These are phyloP conservation scores for Aphaenogaster ashmeadi DNA, from an alignment of 1,140 invertebrate genomes.

Conservation along the genomic window DNA sequence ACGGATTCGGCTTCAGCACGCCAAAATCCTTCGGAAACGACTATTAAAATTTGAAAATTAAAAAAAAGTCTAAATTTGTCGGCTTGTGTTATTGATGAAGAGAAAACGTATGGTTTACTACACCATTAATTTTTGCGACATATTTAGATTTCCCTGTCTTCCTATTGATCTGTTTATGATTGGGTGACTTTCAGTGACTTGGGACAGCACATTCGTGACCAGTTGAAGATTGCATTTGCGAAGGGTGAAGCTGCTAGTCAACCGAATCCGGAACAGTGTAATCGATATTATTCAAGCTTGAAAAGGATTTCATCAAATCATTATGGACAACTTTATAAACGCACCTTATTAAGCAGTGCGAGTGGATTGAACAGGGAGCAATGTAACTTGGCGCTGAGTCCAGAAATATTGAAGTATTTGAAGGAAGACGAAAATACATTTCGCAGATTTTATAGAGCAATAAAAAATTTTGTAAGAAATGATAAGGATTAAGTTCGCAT, in stretches of 20 bases:
- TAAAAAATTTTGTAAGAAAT: slow-evolving; percentile 21
- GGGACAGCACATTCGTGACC: slow-evolving; percentile 91
- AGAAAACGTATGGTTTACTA: background rate
- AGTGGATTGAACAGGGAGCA: slow-evolving; percentile 91
- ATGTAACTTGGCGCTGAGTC: slow-evolving; percentile 91
- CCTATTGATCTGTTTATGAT: background rate
- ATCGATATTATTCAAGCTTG: slow-evolving; percentile 90
- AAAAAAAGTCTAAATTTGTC: too few relatives aligned
- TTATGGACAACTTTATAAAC: slow-evolving; percentile 90
- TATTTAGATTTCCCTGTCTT: background rate
- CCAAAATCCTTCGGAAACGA: too few relatives aligned
- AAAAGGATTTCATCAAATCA: slow-evolving; percentile 91
- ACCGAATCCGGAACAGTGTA: slow-evolving; percentile 88
- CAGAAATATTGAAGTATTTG: slow-evolving; percentile 90
- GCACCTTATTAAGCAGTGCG: slow-evolving; percentile 88
- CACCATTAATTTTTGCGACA: background rate
- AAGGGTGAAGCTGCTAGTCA: slow-evolving; percentile 87
- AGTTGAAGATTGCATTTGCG: slow-evolving; percentile 90
- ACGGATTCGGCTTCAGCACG: too few relatives aligned
- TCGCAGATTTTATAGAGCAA: slow-evolving; percentile 9
- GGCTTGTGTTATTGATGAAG: background rate
- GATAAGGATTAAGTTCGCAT: slow-evolving; percentile 2
- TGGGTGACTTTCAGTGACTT: slow-evolving; percentile 90
- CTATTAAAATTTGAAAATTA: too few relatives aligned
- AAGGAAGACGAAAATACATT: slow-evolving; percentile 88